These are phyloP conservation scores for Embiotoca jacksoni DNA, from an alignment of 2,113 vertebrate genomes.

Conservation along the genomic window DNA sequence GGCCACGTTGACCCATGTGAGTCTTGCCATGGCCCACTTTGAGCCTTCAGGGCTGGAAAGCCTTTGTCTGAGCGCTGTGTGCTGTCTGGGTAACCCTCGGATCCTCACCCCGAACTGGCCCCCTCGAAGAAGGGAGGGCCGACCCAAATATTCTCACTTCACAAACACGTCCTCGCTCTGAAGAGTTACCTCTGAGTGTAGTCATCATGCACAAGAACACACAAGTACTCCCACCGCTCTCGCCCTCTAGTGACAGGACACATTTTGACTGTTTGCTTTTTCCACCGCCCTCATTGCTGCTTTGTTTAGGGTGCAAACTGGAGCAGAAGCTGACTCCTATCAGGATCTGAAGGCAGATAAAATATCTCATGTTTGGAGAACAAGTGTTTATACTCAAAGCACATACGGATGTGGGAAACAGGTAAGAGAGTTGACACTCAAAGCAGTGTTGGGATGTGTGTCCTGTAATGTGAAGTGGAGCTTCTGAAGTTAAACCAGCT, in stretches of 20 bases:
- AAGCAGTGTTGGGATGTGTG: conserved; percentile 37
- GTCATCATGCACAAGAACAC: neutral
- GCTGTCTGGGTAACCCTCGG: conserved; percentile 50
- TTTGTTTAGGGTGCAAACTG: conserved; percentile 64
- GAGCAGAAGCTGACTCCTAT: conserved; percentile 19
- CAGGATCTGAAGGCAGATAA: conserved; percentile 52
- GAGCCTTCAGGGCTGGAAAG: conserved; percentile 16
- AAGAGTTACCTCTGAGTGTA: conserved; percentile 1
- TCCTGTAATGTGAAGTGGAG: neutral
- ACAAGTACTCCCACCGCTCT: neutral
- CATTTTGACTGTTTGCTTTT: conserved; percentile 34
- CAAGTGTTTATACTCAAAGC: conserved; percentile 72
- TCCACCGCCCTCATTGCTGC: conserved; percentile 56
- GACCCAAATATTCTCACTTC: conserved; percentile 31
- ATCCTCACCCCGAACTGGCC: conserved; percentile 55
- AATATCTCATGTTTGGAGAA: conserved; percentile 30
- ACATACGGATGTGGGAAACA: conserved; percentile 31
- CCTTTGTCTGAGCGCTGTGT: conserved; percentile 42
- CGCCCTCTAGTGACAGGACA: conserved; percentile 14
- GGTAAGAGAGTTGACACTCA: conserved; percentile 52
- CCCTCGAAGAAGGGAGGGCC: conserved; percentile 26
- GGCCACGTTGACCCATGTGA: conserved; percentile 1
- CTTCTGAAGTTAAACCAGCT: too few species aligned
- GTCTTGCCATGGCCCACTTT: conserved; percentile 21
- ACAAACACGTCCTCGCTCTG: neutral